Base-by-base conservation (phyloP, 1,140 invertebrate genomes). In the Halesus radiatus region DNA sequence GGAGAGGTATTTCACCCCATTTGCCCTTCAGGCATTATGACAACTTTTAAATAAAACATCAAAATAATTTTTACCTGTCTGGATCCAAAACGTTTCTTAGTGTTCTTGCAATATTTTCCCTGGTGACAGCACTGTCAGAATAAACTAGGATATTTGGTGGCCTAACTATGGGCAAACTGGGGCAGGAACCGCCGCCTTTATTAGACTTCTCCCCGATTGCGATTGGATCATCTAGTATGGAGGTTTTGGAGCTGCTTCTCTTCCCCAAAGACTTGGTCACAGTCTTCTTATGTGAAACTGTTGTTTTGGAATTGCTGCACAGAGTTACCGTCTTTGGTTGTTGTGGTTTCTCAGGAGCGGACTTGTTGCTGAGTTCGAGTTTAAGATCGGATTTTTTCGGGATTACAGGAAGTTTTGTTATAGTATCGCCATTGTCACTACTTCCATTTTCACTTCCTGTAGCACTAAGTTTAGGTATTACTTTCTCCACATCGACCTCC, bases 51-150 rank as follows among this genome's bases (percentile, higher is more conserved):
- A 45, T 13, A 13, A 45, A 37, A 37, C 7, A 37, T 37, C 10
- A 50, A 45, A 18, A 18, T 52, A 53, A 45, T 56, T 54, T n/a
- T 68, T 73, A 81, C 82, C 82, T 81, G 76, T 83, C 82, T 15
- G 82, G 77, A 68, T 83, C 82, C 72, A 83, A 66, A 6, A 83
- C 82, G 58, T 66, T 83, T 22, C 72, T 22, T 22, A 83, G 74
- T 23, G 82, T 81, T 54, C 82, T 79, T 1, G 80, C 80, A 74
- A 83, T 83, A 80, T 83, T 81, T 66, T 83, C 82, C 50, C 80
- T 56, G 8, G 82, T 81, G 22, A 83, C 82, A 45, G 82, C 82
- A 78, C 82, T 83, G 56, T 83, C 82, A 1, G 82, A 83, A 54
- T 83, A 83, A 56, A 83, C 78, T 18, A 83, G 32, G 37, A 83